Evolutionary conservation across 2,113 vertebrate genomes (phyloP).

Genomic region (Trochalopteron elliotii): DNA sequence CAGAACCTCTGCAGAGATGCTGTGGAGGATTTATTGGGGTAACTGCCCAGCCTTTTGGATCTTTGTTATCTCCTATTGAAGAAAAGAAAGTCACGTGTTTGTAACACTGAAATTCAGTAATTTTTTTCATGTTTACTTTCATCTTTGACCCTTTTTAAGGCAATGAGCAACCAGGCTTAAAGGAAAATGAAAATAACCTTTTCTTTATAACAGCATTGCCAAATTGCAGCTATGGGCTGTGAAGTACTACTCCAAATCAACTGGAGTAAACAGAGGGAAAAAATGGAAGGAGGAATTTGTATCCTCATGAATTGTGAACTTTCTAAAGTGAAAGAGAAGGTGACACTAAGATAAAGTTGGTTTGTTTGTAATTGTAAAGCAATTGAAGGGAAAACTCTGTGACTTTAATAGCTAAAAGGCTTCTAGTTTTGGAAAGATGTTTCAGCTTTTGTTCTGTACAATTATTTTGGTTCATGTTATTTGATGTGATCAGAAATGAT

Average conservation of each 20-base stretch:
- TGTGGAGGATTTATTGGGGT: neutral
- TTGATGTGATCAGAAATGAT: constrained; percentile 15
- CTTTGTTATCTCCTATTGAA: neutral
- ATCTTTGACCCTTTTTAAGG: neutral
- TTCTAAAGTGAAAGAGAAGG: neutral
- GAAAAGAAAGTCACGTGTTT: neutral
- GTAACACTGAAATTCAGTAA: neutral
- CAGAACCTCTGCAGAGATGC: neutral
- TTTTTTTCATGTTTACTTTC: neutral
- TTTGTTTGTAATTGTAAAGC: neutral
- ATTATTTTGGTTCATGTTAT: neutral
- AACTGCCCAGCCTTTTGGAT: neutral
- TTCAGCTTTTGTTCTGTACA: neutral
- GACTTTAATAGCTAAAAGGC: neutral
- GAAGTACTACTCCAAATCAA: neutral
- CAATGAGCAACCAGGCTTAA: neutral
- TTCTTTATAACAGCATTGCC: neutral
- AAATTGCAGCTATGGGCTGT: neutral
- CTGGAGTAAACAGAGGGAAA: neutral
- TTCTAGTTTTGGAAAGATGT: constrained; percentile 2
- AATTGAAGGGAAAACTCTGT: neutral
- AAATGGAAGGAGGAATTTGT: neutral
- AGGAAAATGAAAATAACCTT: neutral
- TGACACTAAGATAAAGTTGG: neutral
- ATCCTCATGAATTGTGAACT: neutral